phyloP scores from a whole-genome alignment of 1,140 invertebrate genomes.

The Ips nitidus region DNA sequence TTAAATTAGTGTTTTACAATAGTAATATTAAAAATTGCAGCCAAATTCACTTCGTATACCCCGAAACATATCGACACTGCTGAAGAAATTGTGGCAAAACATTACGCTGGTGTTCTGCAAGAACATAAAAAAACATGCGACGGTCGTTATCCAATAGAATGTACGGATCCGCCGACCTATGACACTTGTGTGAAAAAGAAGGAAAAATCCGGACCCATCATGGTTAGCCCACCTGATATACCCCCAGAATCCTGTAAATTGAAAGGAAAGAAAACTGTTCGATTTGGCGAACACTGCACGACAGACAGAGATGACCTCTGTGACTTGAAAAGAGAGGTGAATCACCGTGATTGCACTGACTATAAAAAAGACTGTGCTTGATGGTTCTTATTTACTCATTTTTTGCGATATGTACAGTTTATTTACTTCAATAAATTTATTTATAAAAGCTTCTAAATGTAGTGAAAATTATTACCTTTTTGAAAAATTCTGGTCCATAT shows the following conservation, averaged over 20 bases:
- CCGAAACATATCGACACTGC: constrained; percentile 50
- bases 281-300: constrained; percentile 44
- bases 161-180: constrained; percentile 33
- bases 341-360: constrained; percentile 45
- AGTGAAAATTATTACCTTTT: background rate
- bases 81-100: constrained; percentile 46
- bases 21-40: constrained; percentile 27
- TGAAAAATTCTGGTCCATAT: constrained; percentile 68
- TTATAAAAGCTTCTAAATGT: background rate
- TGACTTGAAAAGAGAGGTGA: constrained; percentile 42
- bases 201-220: constrained; percentile 39
- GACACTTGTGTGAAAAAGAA: constrained; percentile 19
- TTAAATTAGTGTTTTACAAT: background rate
- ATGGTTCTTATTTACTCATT: constrained; percentile 12
- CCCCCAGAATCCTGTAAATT: constrained; percentile 43
- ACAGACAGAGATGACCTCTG: constrained; percentile 45
- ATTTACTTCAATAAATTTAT: background rate
- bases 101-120: constrained; percentile 45
- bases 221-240: constrained; percentile 44
- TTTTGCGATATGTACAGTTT: constrained; percentile 7
- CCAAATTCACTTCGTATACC: constrained; percentile 39
- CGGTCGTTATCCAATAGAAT: constrained; percentile 39
- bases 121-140: constrained; percentile 44
- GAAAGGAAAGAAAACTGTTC: constrained; percentile 37
- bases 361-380: constrained; percentile 41